Evolutionary conservation across 1,140 invertebrate species (phyloP).

Genomic region (Bombus picipes): DNA sequence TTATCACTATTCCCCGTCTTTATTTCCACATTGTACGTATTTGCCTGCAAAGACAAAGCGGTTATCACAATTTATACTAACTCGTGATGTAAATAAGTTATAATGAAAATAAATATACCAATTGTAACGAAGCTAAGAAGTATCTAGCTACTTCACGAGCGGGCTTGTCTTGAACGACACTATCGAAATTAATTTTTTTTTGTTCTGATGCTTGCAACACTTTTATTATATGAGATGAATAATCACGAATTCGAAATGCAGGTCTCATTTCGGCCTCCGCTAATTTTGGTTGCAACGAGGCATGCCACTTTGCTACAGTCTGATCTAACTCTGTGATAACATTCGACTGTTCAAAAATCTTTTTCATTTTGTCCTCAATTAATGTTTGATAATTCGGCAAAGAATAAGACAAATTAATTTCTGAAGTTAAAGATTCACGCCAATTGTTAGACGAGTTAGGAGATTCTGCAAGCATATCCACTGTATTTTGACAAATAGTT

Average conservation of each 20-base stretch:
- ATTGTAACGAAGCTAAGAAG: conserved; percentile 75
- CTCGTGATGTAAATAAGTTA: background rate
- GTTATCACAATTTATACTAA: background rate
- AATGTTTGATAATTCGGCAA: conserved; percentile 62
- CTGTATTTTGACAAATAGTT: background rate
- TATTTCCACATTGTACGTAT: conserved; percentile 55
- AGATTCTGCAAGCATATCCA: background rate
- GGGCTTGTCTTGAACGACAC: conserved; percentile 63
- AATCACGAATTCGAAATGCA: conserved; percentile 73
- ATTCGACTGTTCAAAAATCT: conserved; percentile 66
- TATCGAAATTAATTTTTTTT: conserved; percentile 65
- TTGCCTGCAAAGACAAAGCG: conserved; percentile 42
- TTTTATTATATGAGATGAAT: conserved; percentile 67
- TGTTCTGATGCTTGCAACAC: conserved; percentile 56
- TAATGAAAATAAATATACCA: conserved; percentile 66
- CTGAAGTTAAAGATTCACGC: conserved; percentile 9
- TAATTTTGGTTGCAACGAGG: conserved; percentile 72
- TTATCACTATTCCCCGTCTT: background rate
- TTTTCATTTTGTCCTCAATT: conserved; percentile 64
- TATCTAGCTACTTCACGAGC: conserved; percentile 74
- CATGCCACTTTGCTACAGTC: conserved; percentile 74
- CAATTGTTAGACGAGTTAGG: conserved; percentile 5
- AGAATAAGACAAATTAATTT: conserved; percentile 23
- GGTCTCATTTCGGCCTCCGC: conserved; percentile 67
- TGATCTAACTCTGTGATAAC: conserved; percentile 67